Evolutionary conservation across 2,113 vertebrate species (phyloP), one percentile per base, ranked within the genome.

Genomic region (Dipodomys spectabilis): DNA sequence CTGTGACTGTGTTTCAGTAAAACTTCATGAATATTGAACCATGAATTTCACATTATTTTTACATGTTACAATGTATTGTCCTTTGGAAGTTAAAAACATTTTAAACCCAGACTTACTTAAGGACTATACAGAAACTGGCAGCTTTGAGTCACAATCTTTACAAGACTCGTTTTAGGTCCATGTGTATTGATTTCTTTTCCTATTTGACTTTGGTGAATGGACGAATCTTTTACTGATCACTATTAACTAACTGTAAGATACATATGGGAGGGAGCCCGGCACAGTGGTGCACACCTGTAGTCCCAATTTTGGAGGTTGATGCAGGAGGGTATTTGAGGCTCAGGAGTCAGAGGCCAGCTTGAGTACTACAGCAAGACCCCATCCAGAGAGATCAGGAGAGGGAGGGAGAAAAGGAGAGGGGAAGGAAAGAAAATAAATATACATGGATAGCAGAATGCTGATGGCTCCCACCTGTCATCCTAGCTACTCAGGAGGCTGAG

Each of bases 1-100:
- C 28, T 0, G 0, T 67, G 57, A 30, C 13, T 68, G 13, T 77
- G 19, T 91, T 81, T 79, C 71, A 84, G 28, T 91, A 73, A 84
- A 91, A 92, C 78, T 88, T 86, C 73, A 88, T 57, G 49, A 67
- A 79, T 57, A 73, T 53, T 77, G 57, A 77, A 53, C 72, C 89
- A 91, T 77, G 27, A 93, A 92, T 94, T 80, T 93, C 30, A 35
- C 60, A 25, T 69, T 44, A 85, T 65, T 79, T 94, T 92, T 90
- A 62, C 62, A 39, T 86, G 81, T 82, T 22, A 90, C 13, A 64
- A 77, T 83, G 73, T 81, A 82, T 79, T 90, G 8, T 77, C 16
- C 45, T 95, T 85, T 77, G 60, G 57, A 92, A 77, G 35, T 86
- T 88, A 87, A 83, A 75, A 82, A 80, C 72, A 57, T 67, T 74